A percentile compares a stretch with the other conserved stretches of the same genome.
Evolutionary conservation across 2,888 invertebrate genomes (phyloP).

Genomic region (Epistrophella euchroma): DNA sequence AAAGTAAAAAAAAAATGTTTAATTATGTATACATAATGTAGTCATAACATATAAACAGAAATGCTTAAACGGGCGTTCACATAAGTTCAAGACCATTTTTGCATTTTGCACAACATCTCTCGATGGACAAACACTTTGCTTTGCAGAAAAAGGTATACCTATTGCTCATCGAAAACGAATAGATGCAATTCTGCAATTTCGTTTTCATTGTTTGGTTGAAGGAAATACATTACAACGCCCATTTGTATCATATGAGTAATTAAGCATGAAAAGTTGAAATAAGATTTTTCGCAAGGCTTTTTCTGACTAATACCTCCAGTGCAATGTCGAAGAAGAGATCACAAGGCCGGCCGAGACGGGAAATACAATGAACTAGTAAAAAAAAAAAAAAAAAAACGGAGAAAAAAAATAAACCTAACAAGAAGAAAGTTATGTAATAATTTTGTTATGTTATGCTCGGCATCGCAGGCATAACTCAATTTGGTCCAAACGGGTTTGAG

Average conservation of each 20-base stretch:
- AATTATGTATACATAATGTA: slow-evolving; percentile 2
- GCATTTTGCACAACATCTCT: slow-evolving; percentile 55
- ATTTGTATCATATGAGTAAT: slow-evolving; percentile 15
- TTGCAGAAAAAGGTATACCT: slow-evolving; percentile 15
- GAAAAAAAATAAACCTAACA: slow-evolving; percentile 36
- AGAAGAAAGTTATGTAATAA: slow-evolving; percentile 68
- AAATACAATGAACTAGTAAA: slow-evolving; percentile 51
- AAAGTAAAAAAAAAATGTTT: slow-evolving; percentile 17
- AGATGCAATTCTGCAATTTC: slow-evolving; percentile 39
- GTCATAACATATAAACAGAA: not conserved
- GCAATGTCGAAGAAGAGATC: slow-evolving; percentile 29
- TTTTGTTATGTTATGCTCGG: slow-evolving; percentile 46
- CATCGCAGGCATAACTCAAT: slow-evolving; percentile 63
- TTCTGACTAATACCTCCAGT: slow-evolving; percentile 20
- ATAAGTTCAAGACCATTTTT: slow-evolving; percentile 67
- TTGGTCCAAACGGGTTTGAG: slow-evolving; percentile 62
- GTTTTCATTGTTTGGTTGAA: slow-evolving; percentile 13
- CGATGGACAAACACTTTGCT: slow-evolving; percentile 29
- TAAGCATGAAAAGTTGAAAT: slow-evolving; percentile 31
- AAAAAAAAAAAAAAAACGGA: slow-evolving; percentile 16
- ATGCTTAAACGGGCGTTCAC: slow-evolving; percentile 19
- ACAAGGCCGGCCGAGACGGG: slow-evolving; percentile 45
- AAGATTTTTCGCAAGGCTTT: slow-evolving; percentile 52
- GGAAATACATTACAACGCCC: slow-evolving; percentile 25
- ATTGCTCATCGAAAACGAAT: slow-evolving; percentile 14